Evolutionary conservation across 2,797 vertebrate genomes (phyloP).

Genomic region (Triplophysa bombifrons): DNA sequence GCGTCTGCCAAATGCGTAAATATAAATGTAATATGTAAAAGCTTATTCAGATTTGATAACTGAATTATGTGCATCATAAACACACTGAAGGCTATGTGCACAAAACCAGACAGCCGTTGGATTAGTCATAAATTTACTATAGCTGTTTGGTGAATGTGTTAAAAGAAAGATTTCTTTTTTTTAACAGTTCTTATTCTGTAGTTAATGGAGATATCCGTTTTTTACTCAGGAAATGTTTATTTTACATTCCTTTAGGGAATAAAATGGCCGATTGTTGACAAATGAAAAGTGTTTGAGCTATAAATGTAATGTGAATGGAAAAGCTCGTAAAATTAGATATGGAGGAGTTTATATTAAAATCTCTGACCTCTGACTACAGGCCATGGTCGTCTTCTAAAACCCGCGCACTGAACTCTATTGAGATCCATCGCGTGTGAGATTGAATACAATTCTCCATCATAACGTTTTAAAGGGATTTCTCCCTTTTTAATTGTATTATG

Average conservation of each 20-base stretch:
- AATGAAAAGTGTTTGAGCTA: background rate
- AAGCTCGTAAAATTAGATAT: background rate
- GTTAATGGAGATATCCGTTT: background rate
- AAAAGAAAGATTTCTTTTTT: background rate
- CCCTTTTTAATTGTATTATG: background rate
- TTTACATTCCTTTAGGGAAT: background rate
- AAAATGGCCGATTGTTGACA: background rate
- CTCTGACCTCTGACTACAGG: background rate
- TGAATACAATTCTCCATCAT: background rate
- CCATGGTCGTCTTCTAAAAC: background rate
- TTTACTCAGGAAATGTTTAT: background rate
- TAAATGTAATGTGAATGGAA: background rate
- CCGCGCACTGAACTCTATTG: background rate
- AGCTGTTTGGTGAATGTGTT: background rate
- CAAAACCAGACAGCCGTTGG: background rate
- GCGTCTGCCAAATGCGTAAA: too few species aligned
- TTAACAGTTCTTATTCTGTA: background rate
- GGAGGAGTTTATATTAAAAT: background rate
- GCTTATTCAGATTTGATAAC: background rate
- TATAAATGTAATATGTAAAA: background rate
- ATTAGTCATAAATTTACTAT: background rate
- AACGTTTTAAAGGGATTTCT: background rate
- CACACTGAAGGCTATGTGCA: background rate
- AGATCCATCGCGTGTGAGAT: background rate
- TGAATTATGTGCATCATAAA: background rate